phyloP scores from a whole-genome alignment of 2,113 vertebrate species.

The Thryonomys swinderianus region DNA sequence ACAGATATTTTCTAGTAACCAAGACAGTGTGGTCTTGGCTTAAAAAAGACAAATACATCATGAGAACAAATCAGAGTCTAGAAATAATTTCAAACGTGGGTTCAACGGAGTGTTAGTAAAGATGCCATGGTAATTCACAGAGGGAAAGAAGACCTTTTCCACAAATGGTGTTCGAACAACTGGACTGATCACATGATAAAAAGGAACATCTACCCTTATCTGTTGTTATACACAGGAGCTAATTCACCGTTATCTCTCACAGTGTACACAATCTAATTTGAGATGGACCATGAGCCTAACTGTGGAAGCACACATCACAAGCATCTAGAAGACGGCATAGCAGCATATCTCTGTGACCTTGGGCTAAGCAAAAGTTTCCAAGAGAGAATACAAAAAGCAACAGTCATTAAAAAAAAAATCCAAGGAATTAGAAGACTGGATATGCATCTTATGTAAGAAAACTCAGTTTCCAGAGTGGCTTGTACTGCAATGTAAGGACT shows the following conservation, averaged over 20 bases:
- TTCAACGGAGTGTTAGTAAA: slow-evolving; percentile 49
- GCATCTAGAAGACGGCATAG: neutral
- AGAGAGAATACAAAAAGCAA: neutral
- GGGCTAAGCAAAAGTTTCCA: slow-evolving; percentile 15
- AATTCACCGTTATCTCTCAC: neutral
- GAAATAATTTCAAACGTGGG: neutral
- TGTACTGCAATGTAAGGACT: neutral
- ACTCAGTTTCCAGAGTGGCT: neutral
- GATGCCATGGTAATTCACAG: neutral
- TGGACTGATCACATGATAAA: neutral
- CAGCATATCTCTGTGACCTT: neutral
- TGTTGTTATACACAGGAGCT: no score
- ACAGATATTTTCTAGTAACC: slow-evolving; percentile 27
- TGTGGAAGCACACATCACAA: neutral
- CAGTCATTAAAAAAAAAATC: slow-evolving; percentile 9
- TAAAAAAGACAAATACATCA: slow-evolving; percentile 19
- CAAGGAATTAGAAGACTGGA: neutral
- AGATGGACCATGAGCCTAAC: neutral
- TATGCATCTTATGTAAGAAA: neutral
- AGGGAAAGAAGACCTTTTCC: slow-evolving; percentile 32
- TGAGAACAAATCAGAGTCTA: slow-evolving; percentile 16
- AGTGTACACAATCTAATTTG: neutral
- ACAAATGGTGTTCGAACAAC: neutral
- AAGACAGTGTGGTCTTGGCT: neutral
- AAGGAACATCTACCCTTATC: neutral